Percentiles rank a stretch among this genome's conserved stretches.
Conservation (phyloP, 2,797 vertebrate species). For the Myripristis jacobus region DNA sequence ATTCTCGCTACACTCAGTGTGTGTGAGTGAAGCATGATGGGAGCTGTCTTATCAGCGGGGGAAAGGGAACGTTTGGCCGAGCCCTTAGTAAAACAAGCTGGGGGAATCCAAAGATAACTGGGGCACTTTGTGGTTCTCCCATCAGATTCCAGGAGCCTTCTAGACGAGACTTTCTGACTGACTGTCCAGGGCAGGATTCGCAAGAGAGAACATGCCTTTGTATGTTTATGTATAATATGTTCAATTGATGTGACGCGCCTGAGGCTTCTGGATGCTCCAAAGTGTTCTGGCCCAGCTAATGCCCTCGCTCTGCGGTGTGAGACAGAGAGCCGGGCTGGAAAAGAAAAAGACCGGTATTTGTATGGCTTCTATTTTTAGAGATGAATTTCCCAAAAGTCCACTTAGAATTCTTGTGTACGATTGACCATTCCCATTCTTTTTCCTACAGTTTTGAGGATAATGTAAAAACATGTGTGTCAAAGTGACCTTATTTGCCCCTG, state of each 20-base stretch:
- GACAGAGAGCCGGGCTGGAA: constrained; percentile 43
- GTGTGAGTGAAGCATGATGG: constrained; percentile 77
- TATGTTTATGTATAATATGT: constrained; percentile 61
- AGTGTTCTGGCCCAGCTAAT: constrained; percentile 49
- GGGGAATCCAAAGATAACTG: constrained; percentile 75
- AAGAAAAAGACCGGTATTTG: constrained; percentile 42
- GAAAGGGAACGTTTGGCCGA: constrained; percentile 65
- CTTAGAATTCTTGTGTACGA: constrained; percentile 33
- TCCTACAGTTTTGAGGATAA: constrained; percentile 37
- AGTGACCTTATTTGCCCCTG: constrained; percentile 45
- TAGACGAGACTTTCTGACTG: constrained; percentile 54
- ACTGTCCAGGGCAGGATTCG: constrained; percentile 49
- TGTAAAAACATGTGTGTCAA: constrained; percentile 19
- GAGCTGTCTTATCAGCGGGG: constrained; percentile 76
- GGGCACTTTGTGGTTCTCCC: constrained; percentile 63
- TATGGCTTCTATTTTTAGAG: constrained; percentile 63
- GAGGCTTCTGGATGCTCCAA: constrained; percentile 51
- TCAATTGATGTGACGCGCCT: constrained; percentile 59
- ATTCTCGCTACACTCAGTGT: constrained; percentile 70
- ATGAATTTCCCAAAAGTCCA: constrained; percentile 37
- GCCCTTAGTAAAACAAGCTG: constrained; percentile 73
- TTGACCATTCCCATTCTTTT: constrained; percentile 34
- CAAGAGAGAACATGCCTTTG: constrained; percentile 42
- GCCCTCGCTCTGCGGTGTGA: constrained; percentile 55
- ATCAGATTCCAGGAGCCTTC: constrained; percentile 63